Evolutionary conservation across 2,888 invertebrate species (phyloP), one percentile per base, ranked within the genome.

Genomic region (Diplazon laetatorius): DNA sequence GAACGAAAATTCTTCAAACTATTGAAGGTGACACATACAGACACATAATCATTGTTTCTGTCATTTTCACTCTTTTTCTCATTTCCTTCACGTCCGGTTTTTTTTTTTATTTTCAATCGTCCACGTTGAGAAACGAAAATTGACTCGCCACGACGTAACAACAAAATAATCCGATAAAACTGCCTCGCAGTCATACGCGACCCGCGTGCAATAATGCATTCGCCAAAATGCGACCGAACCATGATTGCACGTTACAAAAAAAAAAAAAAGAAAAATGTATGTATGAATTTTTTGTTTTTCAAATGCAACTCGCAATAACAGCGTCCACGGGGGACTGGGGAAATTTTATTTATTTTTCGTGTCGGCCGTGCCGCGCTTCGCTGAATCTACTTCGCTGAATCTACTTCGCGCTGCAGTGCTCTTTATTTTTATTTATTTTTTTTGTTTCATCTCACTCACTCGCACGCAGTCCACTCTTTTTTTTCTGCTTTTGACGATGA

Each of bases 101-200:
- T n/a, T n/a, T n/a, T n/a, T n/a, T n/a, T n/a, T n/a, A n/a, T n/a
- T n/a, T n/a, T n/a, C n/a, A n/a, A n/a, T n/a, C n/a, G n/a, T n/a
- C n/a, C n/a, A n/a, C n/a, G n/a, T n/a, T n/a, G n/a, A n/a, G n/a
- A 42, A 42, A 42, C 2, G 39, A 55, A 66, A 78, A 78, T 62
- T 66, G 35, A 55, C 60, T 71, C 62, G 55, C 48, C 48, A 52
- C 46, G 39, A 65, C 30, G 6, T 30, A 30, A 18, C 16, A 30
- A 68, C 60, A 42, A 70, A 30, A 55, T 66, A 66, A 74, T 74
- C 46, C 37, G 55, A 70, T 74, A 37, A 22, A 48, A 55, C n/a
- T 8, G n/a, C 60, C 3, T 59, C 30, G n/a, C 9, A 20, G 25
- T 12, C 14, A 18, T 18, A 20, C 63, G 44, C 20, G 62, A 66